phyloP scores from a whole-genome alignment of 2,797 vertebrate genomes.

The Catostomus latipinnis region DNA sequence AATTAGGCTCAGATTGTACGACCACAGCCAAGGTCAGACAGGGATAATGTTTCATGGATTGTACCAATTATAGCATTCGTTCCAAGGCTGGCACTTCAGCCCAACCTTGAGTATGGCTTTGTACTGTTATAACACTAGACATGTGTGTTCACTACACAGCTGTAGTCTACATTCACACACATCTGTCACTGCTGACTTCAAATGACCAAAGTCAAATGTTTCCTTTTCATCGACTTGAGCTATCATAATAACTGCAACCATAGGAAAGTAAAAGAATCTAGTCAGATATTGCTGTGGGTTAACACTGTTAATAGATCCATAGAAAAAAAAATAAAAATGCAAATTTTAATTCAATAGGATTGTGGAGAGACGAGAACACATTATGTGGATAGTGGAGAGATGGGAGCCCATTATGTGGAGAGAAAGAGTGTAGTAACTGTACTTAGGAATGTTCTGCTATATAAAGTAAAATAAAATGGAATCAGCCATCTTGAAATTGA shows the following conservation, averaged over 20 bases:
- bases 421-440: too few species aligned
- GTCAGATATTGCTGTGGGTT: neutral
- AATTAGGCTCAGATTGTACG: constrained; percentile 59
- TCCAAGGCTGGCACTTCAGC: constrained; percentile 54
- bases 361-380: neutral
- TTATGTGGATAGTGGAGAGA: neutral
- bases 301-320: neutral
- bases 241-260: neutral
- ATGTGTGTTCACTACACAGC: constrained; percentile 41
- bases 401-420: neutral
- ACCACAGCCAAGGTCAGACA: constrained; percentile 57
- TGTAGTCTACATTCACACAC: constrained; percentile 44
- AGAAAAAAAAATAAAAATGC: neutral
- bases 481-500: too few species aligned
- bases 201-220: constrained; percentile 27
- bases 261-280: neutral
- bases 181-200: constrained; percentile 18
- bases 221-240: constrained; percentile 6
- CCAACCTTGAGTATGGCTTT: constrained; percentile 60
- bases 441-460: too few species aligned
- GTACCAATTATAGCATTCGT: constrained; percentile 60
- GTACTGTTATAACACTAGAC: constrained; percentile 36
- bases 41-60: constrained; percentile 59
- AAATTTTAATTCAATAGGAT: neutral
- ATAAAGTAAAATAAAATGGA: too few species aligned